A percentile compares a stretch with the other conserved stretches of the same genome.
phyloP scores from a whole-genome alignment of 2,797 vertebrate genomes.

The Rhinoraja longicauda region DNA sequence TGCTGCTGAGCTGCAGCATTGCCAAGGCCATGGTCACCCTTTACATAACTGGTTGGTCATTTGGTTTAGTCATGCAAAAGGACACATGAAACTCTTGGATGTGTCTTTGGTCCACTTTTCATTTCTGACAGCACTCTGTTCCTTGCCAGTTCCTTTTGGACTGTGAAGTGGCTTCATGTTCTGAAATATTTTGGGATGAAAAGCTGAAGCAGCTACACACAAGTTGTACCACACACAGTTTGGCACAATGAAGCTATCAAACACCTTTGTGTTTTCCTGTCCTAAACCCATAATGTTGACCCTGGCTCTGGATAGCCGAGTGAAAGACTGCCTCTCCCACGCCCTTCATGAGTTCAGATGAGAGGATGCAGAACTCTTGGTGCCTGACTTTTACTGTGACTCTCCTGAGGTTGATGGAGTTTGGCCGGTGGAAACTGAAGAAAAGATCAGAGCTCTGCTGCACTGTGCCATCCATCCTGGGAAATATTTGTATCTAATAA shows the following conservation, averaged over 20 bases:
- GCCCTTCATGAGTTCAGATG: too few relatives aligned
- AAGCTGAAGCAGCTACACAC: neutral
- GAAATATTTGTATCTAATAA: neutral
- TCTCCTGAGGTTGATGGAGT: neutral
- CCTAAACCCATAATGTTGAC: neutral
- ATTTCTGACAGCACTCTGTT: neutral
- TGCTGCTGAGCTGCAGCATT: neutral
- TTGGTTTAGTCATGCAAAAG: neutral
- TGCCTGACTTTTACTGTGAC: neutral
- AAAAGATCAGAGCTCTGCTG: too few relatives aligned
- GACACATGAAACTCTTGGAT: neutral
- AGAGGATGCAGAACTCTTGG: too few relatives aligned
- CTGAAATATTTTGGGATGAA: slow-evolving; percentile 1
- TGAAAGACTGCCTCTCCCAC: too few relatives aligned
- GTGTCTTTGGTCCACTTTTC: neutral
- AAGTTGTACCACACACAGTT: neutral
- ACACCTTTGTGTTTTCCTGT: neutral
- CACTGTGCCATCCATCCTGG: neutral
- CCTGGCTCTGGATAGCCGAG: neutral
- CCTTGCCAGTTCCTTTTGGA: neutral
- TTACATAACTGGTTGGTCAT: neutral
- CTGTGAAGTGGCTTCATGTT: neutral
- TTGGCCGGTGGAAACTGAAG: too few relatives aligned
- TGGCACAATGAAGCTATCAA: neutral
- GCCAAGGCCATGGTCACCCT: neutral